Evolutionary conservation across 2,113 vertebrate species (phyloP), one percentile per base, ranked within the genome.

Genomic region (Pteropus alecto): DNA sequence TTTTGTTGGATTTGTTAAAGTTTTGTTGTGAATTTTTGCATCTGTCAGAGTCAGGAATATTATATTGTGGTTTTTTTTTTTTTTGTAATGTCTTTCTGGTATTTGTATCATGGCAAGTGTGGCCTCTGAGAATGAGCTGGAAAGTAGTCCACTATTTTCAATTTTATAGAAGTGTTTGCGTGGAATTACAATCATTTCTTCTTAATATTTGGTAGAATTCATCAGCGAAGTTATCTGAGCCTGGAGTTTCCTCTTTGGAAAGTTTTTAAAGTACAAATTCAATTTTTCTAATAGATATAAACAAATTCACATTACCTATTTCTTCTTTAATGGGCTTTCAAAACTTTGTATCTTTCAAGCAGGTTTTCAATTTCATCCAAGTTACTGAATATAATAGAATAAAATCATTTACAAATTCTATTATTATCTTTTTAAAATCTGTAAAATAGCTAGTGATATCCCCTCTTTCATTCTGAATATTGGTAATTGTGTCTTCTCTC

Each of bases 1-100:
- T 93, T 82, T 92, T 90, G 4, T 65, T 94, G 30, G 46, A 58
- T 65, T 67, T 95, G 22, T 48, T 82, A 61, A 21, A 70, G 83
- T 92, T 94, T 83, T 71, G 19, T 84, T 94, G 35, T 88, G 19
- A 76, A 56, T 90, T 93, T 90, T 94, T 58, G 12, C 33, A 73
- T 65, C 9, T 92, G 41, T 74, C 7, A 86, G 21, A 43, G 70
- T 68, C 22, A 92, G 21, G 46, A 79, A 65, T 92, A 84, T n/a
- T 74, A 22, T 30, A 92, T 60, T 74, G 70, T 70, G 38, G 0
- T 48, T 11, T 48, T 9, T 46, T 6, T 46, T 94, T 88, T 87
- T 73, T n/a, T 87, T 79, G 5, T 73, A 79, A 88, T 79, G 16
- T 67, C 19, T 87, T 8, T 13, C 35, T 76, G 61, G 18, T 71